Percentiles rank a stretch among this genome's conserved stretches.
These are phyloP conservation scores for Fistularia commersonii DNA, from an alignment of 2,797 vertebrate genomes.

Conservation along the genomic window DNA sequence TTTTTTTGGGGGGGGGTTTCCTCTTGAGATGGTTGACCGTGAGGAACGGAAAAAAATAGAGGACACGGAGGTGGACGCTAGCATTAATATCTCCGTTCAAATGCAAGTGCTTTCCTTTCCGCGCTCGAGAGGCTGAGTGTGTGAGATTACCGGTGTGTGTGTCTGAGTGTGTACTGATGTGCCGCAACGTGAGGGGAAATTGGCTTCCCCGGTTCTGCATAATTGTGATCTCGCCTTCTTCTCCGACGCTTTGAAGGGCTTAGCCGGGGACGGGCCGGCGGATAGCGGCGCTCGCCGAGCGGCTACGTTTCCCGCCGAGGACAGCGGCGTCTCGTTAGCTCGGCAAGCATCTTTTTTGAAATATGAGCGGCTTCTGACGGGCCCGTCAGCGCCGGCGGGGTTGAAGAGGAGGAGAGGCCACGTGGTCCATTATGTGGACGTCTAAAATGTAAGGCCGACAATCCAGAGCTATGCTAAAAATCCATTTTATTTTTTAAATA, in stretches of 20 bases:
- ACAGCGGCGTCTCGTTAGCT: slow-evolving; percentile 55
- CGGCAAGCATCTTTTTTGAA: slow-evolving; percentile 37
- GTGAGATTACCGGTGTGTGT: slow-evolving; percentile 13
- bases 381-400: slow-evolving; percentile 1
- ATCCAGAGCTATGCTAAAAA: too few relatives aligned
- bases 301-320: slow-evolving; percentile 53
- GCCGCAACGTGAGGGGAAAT: slow-evolving; percentile 36
- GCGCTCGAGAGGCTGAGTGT: slow-evolving; percentile 14
- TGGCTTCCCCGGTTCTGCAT: slow-evolving; percentile 37
- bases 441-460: too few relatives aligned
- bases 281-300: slow-evolving; percentile 55
- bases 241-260: slow-evolving; percentile 51
- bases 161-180: slow-evolving; percentile 28
- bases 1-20: too few relatives aligned
- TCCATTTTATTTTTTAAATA: too few relatives aligned
- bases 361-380: slow-evolving; percentile 53
- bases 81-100: slow-evolving; percentile 2
- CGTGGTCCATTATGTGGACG: too few relatives aligned
- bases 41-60: too few relatives aligned
- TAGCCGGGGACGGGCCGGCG: slow-evolving; percentile 42
- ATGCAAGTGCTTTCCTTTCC: slow-evolving; percentile 6
- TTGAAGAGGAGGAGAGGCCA: neutral
- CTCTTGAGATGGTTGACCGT: too few relatives aligned
- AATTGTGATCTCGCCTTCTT: slow-evolving; percentile 53
- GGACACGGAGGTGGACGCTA: too few relatives aligned